phyloP scores from a whole-genome alignment of 2,797 vertebrate genomes.

The Mus minutoides region DNA sequence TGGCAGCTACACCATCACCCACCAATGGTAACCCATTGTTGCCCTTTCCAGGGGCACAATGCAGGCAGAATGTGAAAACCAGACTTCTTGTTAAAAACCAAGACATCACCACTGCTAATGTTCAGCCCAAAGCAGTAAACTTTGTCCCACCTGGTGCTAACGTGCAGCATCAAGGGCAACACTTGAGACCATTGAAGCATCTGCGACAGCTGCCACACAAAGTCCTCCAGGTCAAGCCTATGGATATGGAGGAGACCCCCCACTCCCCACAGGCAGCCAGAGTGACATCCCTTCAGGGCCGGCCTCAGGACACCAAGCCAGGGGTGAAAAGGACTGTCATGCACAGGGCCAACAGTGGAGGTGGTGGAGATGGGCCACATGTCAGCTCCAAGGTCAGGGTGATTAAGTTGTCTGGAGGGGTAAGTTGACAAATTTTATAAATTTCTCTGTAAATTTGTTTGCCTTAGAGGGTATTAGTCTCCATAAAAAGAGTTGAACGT shows the following conservation, averaged over 20 bases:
- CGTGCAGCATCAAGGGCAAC: constrained; percentile 86
- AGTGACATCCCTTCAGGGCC: constrained; percentile 77
- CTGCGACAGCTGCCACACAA: constrained; percentile 81
- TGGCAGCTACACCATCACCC: constrained; percentile 77
- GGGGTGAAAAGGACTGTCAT: constrained; percentile 97
- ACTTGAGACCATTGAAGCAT: constrained; percentile 86
- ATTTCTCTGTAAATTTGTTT: constrained; percentile 64
- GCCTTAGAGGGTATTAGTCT: constrained; percentile 32
- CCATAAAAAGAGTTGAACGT: constrained; percentile 29
- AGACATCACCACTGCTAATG: constrained; percentile 62
- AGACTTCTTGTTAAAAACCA: constrained; percentile 87
- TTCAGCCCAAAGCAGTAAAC: constrained; percentile 81
- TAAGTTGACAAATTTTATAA: constrained; percentile 88
- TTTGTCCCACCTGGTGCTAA: constrained; percentile 79
- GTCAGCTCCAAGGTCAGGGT: constrained; percentile 95
- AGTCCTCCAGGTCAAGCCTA: constrained; percentile 79
- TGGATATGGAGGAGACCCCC: constrained; percentile 66
- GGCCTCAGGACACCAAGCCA: constrained; percentile 87
- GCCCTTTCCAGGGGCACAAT: constrained; percentile 85
- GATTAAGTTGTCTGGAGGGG: constrained; percentile 95
- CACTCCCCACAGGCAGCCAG: constrained; percentile 80
- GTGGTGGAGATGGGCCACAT: constrained; percentile 88
- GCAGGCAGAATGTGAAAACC: constrained; percentile 88
- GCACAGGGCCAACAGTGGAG: constrained; percentile 91
- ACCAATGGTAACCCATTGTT: constrained; percentile 86